Evolutionary conservation across 2,888 invertebrate species (phyloP).

Genomic region (Leucoma salicis): DNA sequence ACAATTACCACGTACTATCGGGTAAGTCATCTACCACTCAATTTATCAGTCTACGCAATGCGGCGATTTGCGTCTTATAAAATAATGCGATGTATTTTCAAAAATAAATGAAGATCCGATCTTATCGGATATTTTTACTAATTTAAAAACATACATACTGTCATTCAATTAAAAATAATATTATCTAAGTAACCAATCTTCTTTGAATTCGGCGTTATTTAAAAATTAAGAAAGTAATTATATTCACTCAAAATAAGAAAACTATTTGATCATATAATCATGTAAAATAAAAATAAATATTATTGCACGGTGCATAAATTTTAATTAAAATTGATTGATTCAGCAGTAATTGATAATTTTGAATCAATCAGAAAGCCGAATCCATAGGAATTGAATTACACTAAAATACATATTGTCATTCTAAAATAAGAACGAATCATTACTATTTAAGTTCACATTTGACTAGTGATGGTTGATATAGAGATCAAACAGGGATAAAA

Average conservation of each 20-base stretch:
- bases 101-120: constrained; percentile 39
- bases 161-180: constrained; percentile 8
- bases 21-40: not conserved
- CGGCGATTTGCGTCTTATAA: too few species aligned
- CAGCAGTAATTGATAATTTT: constrained; percentile 12
- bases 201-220: constrained; percentile 21
- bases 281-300: constrained; percentile 4
- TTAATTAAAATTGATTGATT: constrained; percentile 16
- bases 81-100: constrained; percentile 26
- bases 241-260: not conserved
- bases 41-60: too few species aligned
- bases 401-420: constrained; percentile 45
- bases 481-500: constrained; percentile 58
- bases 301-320: constrained; percentile 20
- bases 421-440: constrained; percentile 49
- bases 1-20: too few species aligned
- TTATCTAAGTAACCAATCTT: constrained; percentile 27
- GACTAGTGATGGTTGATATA: constrained; percentile 74
- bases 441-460: constrained; percentile 58
- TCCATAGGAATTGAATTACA: constrained; percentile 36
- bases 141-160: constrained; percentile 25
- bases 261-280: not conserved
- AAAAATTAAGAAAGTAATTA: constrained; percentile 3
- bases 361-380: constrained; percentile 28
- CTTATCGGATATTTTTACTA: constrained; percentile 46